Evolutionary conservation across 2,888 invertebrate genomes (phyloP).

Genomic region (Agrotis exclamationis): DNA sequence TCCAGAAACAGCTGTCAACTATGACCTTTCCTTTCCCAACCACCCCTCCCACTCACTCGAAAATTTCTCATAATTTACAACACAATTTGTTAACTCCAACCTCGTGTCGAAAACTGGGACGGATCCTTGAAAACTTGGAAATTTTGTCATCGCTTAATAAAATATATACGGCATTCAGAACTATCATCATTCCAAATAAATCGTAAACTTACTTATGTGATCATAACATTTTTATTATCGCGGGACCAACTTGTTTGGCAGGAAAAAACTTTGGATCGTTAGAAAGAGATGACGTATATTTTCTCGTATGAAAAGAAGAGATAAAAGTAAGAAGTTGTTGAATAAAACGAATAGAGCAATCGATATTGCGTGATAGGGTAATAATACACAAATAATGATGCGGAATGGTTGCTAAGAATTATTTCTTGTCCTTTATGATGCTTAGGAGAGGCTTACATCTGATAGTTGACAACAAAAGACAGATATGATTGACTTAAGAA

Average conservation of each 20-base stretch:
- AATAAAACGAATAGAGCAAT: slow-evolving; percentile 42
- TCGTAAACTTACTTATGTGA: slow-evolving; percentile 81
- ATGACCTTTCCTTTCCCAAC: slow-evolving; percentile 1
- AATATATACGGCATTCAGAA: slow-evolving; percentile 71
- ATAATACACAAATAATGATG: slow-evolving; percentile 44
- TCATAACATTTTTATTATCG: slow-evolving; percentile 87
- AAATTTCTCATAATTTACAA: slow-evolving; percentile 30
- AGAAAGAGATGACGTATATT: slow-evolving; percentile 57
- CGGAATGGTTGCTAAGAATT: slow-evolving; percentile 13
- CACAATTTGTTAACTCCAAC: slow-evolving; percentile 16
- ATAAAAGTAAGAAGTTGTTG: slow-evolving; percentile 40
- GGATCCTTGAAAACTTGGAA: slow-evolving; percentile 54
- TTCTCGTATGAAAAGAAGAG: slow-evolving; percentile 27
- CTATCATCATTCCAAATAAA: slow-evolving; percentile 81
- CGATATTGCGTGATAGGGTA: slow-evolving; percentile 32
- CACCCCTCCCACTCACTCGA: neutral
- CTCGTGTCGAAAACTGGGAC: slow-evolving; percentile 32
- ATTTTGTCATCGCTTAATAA: slow-evolving; percentile 57
- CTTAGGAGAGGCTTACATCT: neutral
- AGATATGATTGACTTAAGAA: neutral
- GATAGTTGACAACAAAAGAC: neutral
- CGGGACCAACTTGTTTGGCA: slow-evolving; percentile 71
- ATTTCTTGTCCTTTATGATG: slow-evolving; percentile 11
- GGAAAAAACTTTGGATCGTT: slow-evolving; percentile 68
- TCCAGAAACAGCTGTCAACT: slow-evolving; percentile 3